These are phyloP conservation scores for Pelvicachromis taeniatus DNA, from an alignment of 2,113 vertebrate genomes.

Conservation along the genomic window DNA sequence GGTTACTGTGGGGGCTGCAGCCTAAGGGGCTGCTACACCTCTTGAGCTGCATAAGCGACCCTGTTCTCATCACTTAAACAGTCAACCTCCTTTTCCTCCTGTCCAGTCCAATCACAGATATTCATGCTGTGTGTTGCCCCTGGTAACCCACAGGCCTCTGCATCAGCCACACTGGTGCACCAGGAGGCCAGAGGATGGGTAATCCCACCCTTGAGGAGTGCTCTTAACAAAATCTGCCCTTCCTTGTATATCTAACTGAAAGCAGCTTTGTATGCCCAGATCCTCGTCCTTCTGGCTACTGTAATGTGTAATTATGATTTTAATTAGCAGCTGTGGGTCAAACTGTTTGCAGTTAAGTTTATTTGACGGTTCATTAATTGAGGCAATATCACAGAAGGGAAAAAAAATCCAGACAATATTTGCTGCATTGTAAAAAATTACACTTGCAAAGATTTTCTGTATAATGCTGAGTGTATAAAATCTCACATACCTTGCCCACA, in stretches of 20 bases:
- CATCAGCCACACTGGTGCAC: conserved; percentile 32
- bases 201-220: conserved; percentile 52
- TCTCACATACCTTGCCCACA: conserved; percentile 83
- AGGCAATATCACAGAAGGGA: conserved; percentile 25
- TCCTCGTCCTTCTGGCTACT: conserved; percentile 42
- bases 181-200: conserved; percentile 31
- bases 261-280: conserved; percentile 22
- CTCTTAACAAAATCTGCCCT: conserved; percentile 47
- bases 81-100: conserved; percentile 35
- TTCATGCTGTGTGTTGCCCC: conserved; percentile 45
- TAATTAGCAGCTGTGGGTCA: conserved; percentile 50
- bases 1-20: conserved; percentile 4
- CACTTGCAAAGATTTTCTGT: neutral
- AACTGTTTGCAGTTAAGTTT: conserved; percentile 30
- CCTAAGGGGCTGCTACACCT: conserved; percentile 29
- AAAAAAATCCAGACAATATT: conserved; percentile 41
- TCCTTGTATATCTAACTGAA: conserved; percentile 37
- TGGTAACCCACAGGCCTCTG: conserved; percentile 33
- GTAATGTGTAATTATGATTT: conserved; percentile 63
- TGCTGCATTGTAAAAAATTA: neutral
- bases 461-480: neutral
- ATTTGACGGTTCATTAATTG: conserved; percentile 49
- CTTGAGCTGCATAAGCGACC: conserved; percentile 48
- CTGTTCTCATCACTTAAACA: conserved; percentile 48
- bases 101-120: conserved; percentile 56